Percentiles rank a stretch among this genome's conserved stretches.
These are phyloP conservation scores for Spermophilus dauricus DNA, from an alignment of 2,113 vertebrate genomes.

Conservation along the genomic window DNA sequence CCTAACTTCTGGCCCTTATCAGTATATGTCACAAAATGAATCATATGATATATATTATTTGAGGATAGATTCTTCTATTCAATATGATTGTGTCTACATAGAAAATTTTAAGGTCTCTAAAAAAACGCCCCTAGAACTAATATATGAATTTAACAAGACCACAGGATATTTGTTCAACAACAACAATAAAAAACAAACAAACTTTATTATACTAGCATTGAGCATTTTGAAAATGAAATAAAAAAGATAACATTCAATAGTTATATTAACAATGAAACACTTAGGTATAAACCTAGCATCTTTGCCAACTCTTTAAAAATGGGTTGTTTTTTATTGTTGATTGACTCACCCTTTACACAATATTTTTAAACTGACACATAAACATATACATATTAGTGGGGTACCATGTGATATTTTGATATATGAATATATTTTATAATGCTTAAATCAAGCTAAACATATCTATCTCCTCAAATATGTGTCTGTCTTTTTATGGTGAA, in stretches of 20 bases:
- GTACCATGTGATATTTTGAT: neutral
- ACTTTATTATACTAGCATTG: neutral
- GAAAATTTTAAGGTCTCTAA: conserved; percentile 27
- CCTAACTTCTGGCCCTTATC: neutral
- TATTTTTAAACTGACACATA: neutral
- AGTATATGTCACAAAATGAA: neutral
- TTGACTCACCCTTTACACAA: neutral
- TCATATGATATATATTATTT: neutral
- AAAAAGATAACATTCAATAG: neutral
- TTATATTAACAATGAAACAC: neutral
- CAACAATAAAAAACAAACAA: neutral
- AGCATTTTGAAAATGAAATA: conserved; percentile 44
- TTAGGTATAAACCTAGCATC: neutral
- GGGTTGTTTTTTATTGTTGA: neutral
- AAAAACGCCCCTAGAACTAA: neutral
- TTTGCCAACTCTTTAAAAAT: conserved; percentile 14
- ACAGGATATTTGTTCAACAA: neutral
- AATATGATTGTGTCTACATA: neutral
- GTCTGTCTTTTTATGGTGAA: too few species aligned
- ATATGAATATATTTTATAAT: too few species aligned
- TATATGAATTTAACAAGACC: conserved; percentile 36
- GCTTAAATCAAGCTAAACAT: too few species aligned
- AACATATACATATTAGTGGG: neutral
- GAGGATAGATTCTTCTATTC: neutral
- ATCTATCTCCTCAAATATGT: too few species aligned